Conservation (phyloP, 2,113 vertebrate genomes). For the Boulengeromyrus knoepffleri region DNA sequence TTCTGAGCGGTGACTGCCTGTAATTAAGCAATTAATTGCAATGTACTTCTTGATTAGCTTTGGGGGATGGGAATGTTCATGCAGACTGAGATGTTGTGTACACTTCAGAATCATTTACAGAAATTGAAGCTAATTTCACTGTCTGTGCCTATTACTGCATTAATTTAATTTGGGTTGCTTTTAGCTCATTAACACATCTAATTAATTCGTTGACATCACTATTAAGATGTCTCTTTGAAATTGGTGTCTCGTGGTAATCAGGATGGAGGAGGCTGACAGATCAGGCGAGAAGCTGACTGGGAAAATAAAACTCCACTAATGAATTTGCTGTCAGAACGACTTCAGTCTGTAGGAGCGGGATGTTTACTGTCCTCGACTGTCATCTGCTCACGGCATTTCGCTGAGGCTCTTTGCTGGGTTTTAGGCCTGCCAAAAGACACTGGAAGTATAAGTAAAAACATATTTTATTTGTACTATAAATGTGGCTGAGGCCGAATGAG, state of each 20-base stretch:
- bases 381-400: slow-evolving; percentile 25
- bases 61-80: slow-evolving; percentile 75
- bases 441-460: slow-evolving; percentile 12
- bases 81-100: slow-evolving; percentile 83
- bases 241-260: slow-evolving; percentile 93
- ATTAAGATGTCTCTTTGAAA: slow-evolving; percentile 99
- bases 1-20: slow-evolving; percentile 40
- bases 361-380: slow-evolving; percentile 29
- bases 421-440: neutral
- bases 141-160: slow-evolving; percentile 99
- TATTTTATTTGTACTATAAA: slow-evolving; percentile 42
- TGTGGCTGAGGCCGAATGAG: slow-evolving; percentile 48
- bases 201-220: slow-evolving; percentile 99
- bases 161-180: slow-evolving; percentile 99
- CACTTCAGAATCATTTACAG: slow-evolving; percentile 98
- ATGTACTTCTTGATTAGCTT: slow-evolving; percentile 78
- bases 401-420: slow-evolving; percentile 34
- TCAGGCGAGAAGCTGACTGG: slow-evolving; percentile 72
- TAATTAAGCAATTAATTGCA: slow-evolving; percentile 85
- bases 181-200: slow-evolving; percentile 99
- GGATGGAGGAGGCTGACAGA: slow-evolving; percentile 83
- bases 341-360: slow-evolving; percentile 44
- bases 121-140: slow-evolving; percentile 99
- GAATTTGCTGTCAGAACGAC: slow-evolving; percentile 58
- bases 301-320: slow-evolving; percentile 55